Percentiles rank a stretch among this genome's conserved stretches.
Conservation (phyloP, 2,113 vertebrate species). For the Oryzias curvinotus region DNA sequence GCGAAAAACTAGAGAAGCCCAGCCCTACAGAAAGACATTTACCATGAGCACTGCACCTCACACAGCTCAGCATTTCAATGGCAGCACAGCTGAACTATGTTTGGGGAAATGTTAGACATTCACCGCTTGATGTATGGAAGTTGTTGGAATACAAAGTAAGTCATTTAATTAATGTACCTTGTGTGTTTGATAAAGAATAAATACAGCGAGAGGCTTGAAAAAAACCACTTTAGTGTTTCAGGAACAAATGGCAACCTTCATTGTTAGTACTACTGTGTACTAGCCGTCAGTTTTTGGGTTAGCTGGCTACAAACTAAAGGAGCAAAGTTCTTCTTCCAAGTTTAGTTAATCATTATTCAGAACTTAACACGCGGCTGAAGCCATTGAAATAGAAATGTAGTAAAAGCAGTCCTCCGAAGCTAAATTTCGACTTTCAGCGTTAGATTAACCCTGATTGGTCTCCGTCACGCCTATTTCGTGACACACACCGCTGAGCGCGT, state of each 20-base stretch:
- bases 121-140: too few relatives aligned
- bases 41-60: neutral
- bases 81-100: too few relatives aligned
- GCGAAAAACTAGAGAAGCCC: slow-evolving; percentile 85
- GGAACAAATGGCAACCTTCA: neutral
- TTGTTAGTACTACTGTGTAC: neutral
- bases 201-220: too few relatives aligned
- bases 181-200: too few relatives aligned
- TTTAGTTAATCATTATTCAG: slow-evolving; percentile 25
- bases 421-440: too few relatives aligned
- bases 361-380: neutral
- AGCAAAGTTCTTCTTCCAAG: slow-evolving; percentile 16
- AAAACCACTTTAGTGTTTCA: neutral
- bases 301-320: neutral
- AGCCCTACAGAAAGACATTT: slow-evolving; percentile 75
- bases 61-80: too few relatives aligned
- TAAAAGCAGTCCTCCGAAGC: too few relatives aligned
- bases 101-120: too few relatives aligned
- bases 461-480: neutral
- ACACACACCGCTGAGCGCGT: neutral
- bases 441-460: too few relatives aligned
- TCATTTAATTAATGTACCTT: too few relatives aligned
- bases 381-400: neutral
- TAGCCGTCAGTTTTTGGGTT: neutral
- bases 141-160: too few relatives aligned